Evolutionary conservation across 2,888 invertebrate species (phyloP).

Genomic region (Kryphioiulus occultus): DNA sequence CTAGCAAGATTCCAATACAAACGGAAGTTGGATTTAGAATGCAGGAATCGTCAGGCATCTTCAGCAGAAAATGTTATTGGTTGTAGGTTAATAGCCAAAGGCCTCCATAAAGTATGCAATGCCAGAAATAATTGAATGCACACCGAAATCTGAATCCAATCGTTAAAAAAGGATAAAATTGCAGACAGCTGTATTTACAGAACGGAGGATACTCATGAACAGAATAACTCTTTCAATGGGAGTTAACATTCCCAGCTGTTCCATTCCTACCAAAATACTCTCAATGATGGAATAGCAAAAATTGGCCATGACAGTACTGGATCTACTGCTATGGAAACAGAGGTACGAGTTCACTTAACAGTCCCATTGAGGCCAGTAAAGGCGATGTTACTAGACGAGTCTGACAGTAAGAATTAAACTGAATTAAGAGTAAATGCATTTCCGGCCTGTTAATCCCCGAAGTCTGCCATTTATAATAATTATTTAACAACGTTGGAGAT

Average conservation of each 20-base stretch:
- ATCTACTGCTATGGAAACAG: too few species aligned
- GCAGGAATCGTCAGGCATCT: too few species aligned
- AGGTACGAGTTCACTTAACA: too few species aligned
- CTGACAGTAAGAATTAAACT: too few species aligned
- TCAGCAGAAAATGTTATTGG: too few species aligned
- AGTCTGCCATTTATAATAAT: too few species aligned
- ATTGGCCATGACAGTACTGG: not conserved
- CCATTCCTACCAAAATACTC: not conserved
- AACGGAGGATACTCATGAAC: not conserved
- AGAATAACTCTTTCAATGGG: not conserved
- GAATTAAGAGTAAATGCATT: too few species aligned
- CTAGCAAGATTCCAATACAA: not conserved
- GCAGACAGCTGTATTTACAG: not conserved
- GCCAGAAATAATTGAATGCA: not conserved
- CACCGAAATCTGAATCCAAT: not conserved
- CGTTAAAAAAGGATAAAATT: slow-evolving; percentile 6
- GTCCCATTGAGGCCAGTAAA: too few species aligned
- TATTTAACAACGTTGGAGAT: too few species aligned
- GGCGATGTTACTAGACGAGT: too few species aligned
- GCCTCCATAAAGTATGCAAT: not conserved
- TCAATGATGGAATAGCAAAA: not conserved
- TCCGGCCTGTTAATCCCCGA: too few species aligned
- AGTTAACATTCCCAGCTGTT: not conserved
- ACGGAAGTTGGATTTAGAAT: not conserved
- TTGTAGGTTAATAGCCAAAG: too few species aligned